Percentiles rank a stretch among this genome's conserved stretches.
Conservation (phyloP, 2,113 vertebrate species). For the Chinchilla lanigera region DNA sequence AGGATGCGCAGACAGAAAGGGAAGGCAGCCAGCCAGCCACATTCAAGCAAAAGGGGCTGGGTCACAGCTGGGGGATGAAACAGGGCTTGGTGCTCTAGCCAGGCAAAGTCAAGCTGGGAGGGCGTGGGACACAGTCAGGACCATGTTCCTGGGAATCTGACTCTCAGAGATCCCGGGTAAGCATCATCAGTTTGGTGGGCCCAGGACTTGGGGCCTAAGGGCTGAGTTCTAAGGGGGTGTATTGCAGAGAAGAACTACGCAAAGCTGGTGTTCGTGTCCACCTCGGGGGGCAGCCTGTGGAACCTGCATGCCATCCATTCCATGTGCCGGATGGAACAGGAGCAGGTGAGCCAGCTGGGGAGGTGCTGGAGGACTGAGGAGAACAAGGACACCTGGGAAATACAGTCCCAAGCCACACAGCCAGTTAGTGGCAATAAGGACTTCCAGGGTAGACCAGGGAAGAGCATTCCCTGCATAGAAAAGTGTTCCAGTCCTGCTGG, state of each 20-base stretch:
- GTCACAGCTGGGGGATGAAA: background rate
- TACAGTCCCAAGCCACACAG: background rate
- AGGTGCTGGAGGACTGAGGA: background rate
- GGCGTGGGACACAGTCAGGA: background rate
- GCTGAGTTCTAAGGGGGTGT: conserved; percentile 48
- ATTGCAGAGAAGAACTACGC: conserved; percentile 93
- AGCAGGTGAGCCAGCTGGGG: conserved; percentile 89
- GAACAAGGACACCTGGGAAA: background rate
- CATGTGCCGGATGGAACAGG: conserved; percentile 98
- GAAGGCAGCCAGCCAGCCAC: background rate
- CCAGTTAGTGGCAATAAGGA: background rate
- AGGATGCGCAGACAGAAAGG: background rate
- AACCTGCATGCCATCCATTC: conserved; percentile 96
- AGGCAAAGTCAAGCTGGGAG: background rate
- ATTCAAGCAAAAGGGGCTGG: background rate
- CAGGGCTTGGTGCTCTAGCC: background rate
- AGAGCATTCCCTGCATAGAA: background rate
- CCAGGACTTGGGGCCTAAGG: background rate
- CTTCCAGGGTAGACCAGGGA: background rate
- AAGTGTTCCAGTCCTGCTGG: background rate
- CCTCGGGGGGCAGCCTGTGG: conserved; percentile 97
- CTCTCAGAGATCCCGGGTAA: background rate
- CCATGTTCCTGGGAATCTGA: background rate
- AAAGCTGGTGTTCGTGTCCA: conserved; percentile 98
- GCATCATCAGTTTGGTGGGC: conserved; percentile 37